These are phyloP conservation scores for Anthopleura sola DNA, from an alignment of 64 coral and sea anemone species.

Conservation along the genomic window DNA sequence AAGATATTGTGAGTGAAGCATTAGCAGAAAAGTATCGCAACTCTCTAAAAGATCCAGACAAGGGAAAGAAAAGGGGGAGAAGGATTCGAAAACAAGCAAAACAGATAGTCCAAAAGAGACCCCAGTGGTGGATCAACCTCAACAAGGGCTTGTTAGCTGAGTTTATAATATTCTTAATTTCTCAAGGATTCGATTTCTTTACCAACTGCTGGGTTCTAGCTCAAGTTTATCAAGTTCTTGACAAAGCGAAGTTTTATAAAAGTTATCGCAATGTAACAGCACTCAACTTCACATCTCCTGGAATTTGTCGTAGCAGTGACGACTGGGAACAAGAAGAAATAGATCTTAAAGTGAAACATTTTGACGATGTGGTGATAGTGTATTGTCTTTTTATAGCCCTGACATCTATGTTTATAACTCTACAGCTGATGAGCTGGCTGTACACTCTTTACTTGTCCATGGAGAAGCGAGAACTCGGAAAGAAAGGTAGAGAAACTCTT, in stretches of 20 bases:
- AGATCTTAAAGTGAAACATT: constrained; percentile 30
- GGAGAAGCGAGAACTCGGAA: constrained; percentile 48
- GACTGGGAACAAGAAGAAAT: constrained; percentile 50
- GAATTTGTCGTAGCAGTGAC: constrained; percentile 35
- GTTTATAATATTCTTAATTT: constrained; percentile 72
- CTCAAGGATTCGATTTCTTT: constrained; percentile 92
- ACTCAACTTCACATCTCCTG: constrained; percentile 50
- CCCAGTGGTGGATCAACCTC: constrained; percentile 41
- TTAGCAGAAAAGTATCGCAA: constrained; percentile 8
- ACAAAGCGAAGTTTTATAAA: constrained; percentile 38
- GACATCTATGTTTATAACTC: constrained; percentile 50
- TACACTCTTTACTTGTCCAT: constrained; percentile 64
- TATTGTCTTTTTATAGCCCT: constrained; percentile 73
- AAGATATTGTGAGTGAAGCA: constrained; percentile 5
- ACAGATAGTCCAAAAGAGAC: background rate
- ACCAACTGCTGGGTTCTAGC: constrained; percentile 77
- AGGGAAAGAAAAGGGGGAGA: constrained; percentile 4
- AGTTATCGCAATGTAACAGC: constrained; percentile 39
- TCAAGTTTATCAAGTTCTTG: constrained; percentile 50
- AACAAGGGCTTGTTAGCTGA: constrained; percentile 81
- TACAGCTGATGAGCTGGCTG: constrained; percentile 66
- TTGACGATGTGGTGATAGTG: constrained; percentile 25
- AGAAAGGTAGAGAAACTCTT: constrained; percentile 44
- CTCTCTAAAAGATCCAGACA: background rate
- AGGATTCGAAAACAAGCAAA: constrained; percentile 1